Evolutionary conservation across 2,888 invertebrate genomes (phyloP), one percentile per base, ranked within the genome.

Genomic region (Salticus scenicus): DNA sequence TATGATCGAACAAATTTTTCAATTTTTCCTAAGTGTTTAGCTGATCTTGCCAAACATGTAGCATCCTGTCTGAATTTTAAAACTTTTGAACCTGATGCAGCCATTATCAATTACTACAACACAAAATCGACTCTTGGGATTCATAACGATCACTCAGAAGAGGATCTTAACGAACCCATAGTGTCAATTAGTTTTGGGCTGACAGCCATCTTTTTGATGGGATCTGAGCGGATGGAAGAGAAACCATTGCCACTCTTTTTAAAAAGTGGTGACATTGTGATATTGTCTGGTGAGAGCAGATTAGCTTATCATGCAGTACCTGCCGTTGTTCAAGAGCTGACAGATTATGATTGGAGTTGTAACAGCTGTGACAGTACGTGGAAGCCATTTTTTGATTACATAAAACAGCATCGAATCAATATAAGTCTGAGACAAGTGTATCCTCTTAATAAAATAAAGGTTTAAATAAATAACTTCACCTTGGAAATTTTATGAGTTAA

Each of bases 41-140:
- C 76, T 0, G 51, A 80, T 2, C 64, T 89, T 12, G 42, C 69
- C 41, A 31, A 73, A 27, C 77, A 87, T 33, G 7, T 37, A 10
- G 41, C 88, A 27, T 24, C 33, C 4, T 75, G 75, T 37, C 24
- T 88, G 37, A 71, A 77, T 20, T 87, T 85, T 57, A 1, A 30
- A 27, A 47, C 33, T 57, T 89, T 81, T 57, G 47, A 86, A 33
- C 83, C 85, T 0, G 95, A 99, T 92, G 98, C 99, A 20, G 97
- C 97, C 0, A 99, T 99, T 89, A 94, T 99, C 0, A 99, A 99
- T 92, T 99, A 95, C 91, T 99, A 99, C 91, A 96, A 97, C 89
- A 94, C 96, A 92, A 96, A 97, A 90, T 97, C 98, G 0, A 97
- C 96, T 1, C 92, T 99, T 42, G 96, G 97, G 0, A 97, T 97